Evolutionary conservation across 2,888 invertebrate genomes (phyloP), one percentile per base, ranked within the genome.

Genomic region (Alentia gelatinosa): DNA sequence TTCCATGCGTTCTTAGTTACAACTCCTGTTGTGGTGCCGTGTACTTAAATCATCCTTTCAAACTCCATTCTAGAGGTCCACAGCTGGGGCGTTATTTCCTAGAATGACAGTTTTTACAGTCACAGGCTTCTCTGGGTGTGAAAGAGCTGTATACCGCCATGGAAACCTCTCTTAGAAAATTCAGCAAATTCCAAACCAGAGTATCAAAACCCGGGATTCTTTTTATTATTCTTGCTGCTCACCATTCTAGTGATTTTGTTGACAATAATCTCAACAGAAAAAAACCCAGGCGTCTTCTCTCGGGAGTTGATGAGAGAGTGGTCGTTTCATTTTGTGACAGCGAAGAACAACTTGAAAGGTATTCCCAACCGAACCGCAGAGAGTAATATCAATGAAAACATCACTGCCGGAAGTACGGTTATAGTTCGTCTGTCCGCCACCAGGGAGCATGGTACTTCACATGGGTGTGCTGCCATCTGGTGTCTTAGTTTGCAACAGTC

Each of bases 211-310:
- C 30, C 33, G 26, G 30, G 33, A 68, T n/a, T 68, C 56, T 56
- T 56, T 56, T n/a, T 56, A n/a, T 68, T 12, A 30, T 30, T 30
- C 9, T 19, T 47, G 47, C 19, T 47, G 47, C 68, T n/a, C 19
- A 5, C 56, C 12, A 12, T 26, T 30, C 33, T 68, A 3, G 26
- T 79, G 37, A 79, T 79, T 19, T 79, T 79, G 37, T 79, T 79
- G 79, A 79, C 39, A 79, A 23, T 79, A 79, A 79, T 79, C 79
- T 79, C 79, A 79, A 79, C 79, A 79, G 39, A 35, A 79, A 68
- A 9, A n/a, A n/a, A n/a, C n/a, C n/a, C 12, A 5, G 68, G 30
- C 68, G 30, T 26, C 68, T n/a, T 68, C 30, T 30, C 68, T 12
- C 30, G 33, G 68, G 68, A 68, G 12, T 26, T 9, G 26, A 5